phyloP scores from a whole-genome alignment of 2,797 vertebrate species.

The Chelon labrosus region DNA sequence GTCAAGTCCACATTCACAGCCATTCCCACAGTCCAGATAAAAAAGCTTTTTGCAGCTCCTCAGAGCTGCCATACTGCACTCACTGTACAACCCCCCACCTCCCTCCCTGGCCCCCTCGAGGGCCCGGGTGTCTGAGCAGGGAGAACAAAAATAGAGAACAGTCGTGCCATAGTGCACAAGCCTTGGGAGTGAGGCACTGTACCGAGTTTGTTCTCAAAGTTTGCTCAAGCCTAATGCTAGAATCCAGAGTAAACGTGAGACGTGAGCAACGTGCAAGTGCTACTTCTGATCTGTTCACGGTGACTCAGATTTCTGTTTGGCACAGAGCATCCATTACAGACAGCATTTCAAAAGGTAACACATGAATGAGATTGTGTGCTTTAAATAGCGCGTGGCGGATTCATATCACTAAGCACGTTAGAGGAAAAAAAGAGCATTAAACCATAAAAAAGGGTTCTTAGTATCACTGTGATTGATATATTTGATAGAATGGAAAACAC shows the following conservation, averaged over 20 bases:
- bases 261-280: neutral
- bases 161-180: constrained; percentile 4
- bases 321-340: no score
- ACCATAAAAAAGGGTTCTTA: neutral
- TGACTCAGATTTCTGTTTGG: neutral
- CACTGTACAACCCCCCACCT: constrained; percentile 9
- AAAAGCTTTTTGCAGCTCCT: constrained; percentile 37
- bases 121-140: constrained; percentile 12
- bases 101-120: neutral
- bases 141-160: constrained; percentile 32
- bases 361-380: no score
- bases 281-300: neutral
- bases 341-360: no score
- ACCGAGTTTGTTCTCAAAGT: neutral
- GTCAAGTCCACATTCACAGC: constrained; percentile 14
- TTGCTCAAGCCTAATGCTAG: neutral
- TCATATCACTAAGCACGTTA: no score
- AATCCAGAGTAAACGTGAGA: neutral
- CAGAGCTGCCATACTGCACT: constrained; percentile 41
- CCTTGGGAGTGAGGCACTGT: neutral
- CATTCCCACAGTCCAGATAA: constrained; percentile 13
- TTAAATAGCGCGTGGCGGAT: no score
- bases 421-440: no score
- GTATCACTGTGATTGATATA: no score
- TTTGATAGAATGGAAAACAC: neutral